Evolutionary conservation across 92 coral and sea anemone species (phyloP).

Genomic region (Chrysogorgia sp.): DNA sequence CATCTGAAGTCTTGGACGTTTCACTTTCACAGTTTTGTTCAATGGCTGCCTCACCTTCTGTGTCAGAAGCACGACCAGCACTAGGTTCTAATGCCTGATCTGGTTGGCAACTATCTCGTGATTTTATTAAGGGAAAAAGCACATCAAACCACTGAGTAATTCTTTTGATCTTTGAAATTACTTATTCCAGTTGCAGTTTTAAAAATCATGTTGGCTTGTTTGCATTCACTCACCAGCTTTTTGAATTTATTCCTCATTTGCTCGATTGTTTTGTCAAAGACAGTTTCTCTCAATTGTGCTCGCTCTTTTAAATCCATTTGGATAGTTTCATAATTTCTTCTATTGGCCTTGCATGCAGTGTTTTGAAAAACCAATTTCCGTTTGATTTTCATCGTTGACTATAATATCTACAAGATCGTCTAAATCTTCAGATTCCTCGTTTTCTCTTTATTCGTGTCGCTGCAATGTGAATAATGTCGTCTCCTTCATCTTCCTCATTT

Average conservation of each 20-base stretch:
- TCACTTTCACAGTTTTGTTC: neutral
- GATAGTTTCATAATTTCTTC: slow-evolving; percentile 30
- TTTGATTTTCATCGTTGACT: slow-evolving; percentile 37
- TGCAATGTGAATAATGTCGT: neutral
- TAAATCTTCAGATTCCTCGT: slow-evolving; percentile 21
- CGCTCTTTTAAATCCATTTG: slow-evolving; percentile 27
- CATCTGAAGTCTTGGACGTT: neutral
- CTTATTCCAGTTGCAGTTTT: slow-evolving; percentile 51
- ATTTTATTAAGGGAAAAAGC: slow-evolving; percentile 40
- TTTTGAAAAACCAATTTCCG: slow-evolving; percentile 35
- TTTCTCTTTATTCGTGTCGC: slow-evolving; percentile 1
- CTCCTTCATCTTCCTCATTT: neutral
- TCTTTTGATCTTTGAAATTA: slow-evolving; percentile 37
- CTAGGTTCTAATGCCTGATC: slow-evolving; percentile 44
- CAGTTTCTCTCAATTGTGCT: slow-evolving; percentile 15
- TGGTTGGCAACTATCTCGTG: slow-evolving; percentile 48
- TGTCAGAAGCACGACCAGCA: slow-evolving; percentile 14
- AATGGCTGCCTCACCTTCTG: neutral
- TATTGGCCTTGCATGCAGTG: slow-evolving; percentile 27
- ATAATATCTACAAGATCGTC: slow-evolving; percentile 42
- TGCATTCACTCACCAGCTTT: slow-evolving; percentile 49
- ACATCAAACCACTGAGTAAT: slow-evolving; percentile 46
- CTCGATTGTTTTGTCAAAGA: slow-evolving; percentile 20
- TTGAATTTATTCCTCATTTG: slow-evolving; percentile 48
- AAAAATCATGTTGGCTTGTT: slow-evolving; percentile 28